A percentile compares a stretch with the other conserved stretches of the same genome.
Evolutionary conservation across 1,140 invertebrate species (phyloP).

Genomic region (Drosophila kepulauana): DNA sequence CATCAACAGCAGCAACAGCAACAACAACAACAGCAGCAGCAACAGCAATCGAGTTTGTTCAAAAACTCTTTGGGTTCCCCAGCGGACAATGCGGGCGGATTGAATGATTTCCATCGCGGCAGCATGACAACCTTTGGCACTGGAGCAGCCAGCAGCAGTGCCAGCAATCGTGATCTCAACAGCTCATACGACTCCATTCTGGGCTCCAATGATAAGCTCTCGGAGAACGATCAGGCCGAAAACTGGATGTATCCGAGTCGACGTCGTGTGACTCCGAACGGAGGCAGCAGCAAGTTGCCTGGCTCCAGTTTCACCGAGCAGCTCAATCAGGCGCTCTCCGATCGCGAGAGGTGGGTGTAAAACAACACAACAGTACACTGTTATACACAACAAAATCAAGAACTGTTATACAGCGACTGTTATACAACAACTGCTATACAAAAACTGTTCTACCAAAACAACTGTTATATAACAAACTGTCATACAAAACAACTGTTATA

Average conservation of each 20-base stretch:
- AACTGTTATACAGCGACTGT: slow-evolving; percentile 49
- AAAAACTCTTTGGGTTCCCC: slow-evolving; percentile 75
- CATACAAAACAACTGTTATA: slow-evolving; percentile 29
- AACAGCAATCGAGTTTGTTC: slow-evolving; percentile 70
- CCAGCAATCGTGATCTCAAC: slow-evolving; percentile 82
- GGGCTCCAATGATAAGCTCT: slow-evolving; percentile 84
- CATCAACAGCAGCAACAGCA: slow-evolving; percentile 51
- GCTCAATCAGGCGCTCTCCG: slow-evolving; percentile 92
- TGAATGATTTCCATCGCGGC: slow-evolving; percentile 80
- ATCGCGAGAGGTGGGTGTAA: slow-evolving; percentile 88
- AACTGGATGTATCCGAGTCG: slow-evolving; percentile 85
- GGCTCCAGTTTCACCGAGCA: slow-evolving; percentile 91
- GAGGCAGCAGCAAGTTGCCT: slow-evolving; percentile 85
- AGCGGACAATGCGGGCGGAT: slow-evolving; percentile 61
- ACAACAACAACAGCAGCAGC: slow-evolving; percentile 44
- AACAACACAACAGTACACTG: slow-evolving; percentile 11
- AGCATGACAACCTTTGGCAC: slow-evolving; percentile 81
- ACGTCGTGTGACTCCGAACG: slow-evolving; percentile 81
- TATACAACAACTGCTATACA: slow-evolving; percentile 26
- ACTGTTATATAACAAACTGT: slow-evolving; percentile 48
- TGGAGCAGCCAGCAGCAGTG: slow-evolving; percentile 49
- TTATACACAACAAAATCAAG: slow-evolving; percentile 32
- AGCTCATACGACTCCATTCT: slow-evolving; percentile 84
- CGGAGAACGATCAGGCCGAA: slow-evolving; percentile 81
- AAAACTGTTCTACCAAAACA: slow-evolving; percentile 11